Base-by-base conservation (phyloP, 2,113 vertebrate genomes). In the Hemiscyllium ocellatum region DNA sequence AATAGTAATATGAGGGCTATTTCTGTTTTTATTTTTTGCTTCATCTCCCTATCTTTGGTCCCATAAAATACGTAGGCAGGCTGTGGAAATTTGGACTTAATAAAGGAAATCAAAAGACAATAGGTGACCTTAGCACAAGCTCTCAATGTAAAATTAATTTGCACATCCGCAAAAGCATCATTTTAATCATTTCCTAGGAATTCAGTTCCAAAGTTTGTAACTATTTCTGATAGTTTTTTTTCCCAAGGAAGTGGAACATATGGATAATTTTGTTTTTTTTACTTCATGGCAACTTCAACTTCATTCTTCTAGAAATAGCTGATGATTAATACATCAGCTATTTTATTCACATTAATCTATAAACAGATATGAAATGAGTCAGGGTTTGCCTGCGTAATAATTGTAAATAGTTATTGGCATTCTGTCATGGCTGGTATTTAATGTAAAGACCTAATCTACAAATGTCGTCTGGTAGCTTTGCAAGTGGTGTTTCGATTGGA, bases 241-340 rank as follows among this genome's bases (percentile, higher is more conserved):
- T 66, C 89, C 33, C 26, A 90, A 90, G 52, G 50, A 90, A 90
- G 61, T 61, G 87, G 52, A 61, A 61, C 87, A 61, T 66, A 33
- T 66, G 33, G 89, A 66, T 68, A 93, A 93, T 68, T 61, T 12
- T 56, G 52, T 90, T 90, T 90, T 90, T 4, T 61, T 93, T 61
- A 93, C 61, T 61, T 93, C n/a, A n/a, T 66, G 19, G 61, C 89
- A 93, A 68, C 61, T 93, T 93, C 89, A 93, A 68, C 89, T 93
- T 93, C 33, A 66, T 68, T 22, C 89, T 93, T 33, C 8, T 66
- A 1, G 33, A 93, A 66, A 66, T 65, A 93, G 89, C 56, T 68
- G 10, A 33, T 17, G 33, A 65, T 66, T 91, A 66, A 91, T 91
- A 37, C 15, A 37, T 19, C 19, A 91, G 56, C 29, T 37, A 19